phyloP scores from a whole-genome alignment of 2,113 vertebrate genomes.

The Podilymbus podiceps region DNA sequence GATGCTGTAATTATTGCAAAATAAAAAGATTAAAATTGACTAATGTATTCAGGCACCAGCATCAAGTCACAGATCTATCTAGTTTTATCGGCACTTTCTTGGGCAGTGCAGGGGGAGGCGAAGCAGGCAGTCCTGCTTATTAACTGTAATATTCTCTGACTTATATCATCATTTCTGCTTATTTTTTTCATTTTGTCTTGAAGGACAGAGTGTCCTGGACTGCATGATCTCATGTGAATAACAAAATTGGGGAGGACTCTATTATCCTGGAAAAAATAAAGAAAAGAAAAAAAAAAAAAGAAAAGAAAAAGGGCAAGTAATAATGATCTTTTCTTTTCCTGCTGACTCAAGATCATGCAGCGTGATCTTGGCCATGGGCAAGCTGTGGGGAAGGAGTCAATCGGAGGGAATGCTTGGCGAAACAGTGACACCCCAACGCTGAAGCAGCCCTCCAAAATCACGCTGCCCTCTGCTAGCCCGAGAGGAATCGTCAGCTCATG shows the following conservation, averaged over 20 bases:
- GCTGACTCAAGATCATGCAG: neutral
- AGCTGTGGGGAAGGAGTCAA: neutral
- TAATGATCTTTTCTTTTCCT: neutral
- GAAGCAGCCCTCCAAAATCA: neutral
- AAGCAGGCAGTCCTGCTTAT: constrained; percentile 30
- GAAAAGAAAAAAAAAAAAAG: neutral
- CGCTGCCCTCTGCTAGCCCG: neutral
- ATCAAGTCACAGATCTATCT: constrained; percentile 47
- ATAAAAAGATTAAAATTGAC: constrained; percentile 70
- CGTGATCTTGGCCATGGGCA: neutral
- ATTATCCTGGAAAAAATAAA: neutral
- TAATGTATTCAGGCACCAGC: constrained; percentile 59
- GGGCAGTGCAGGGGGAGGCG: neutral
- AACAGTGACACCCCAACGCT: neutral
- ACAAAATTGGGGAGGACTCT: neutral
- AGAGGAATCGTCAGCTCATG: neutral
- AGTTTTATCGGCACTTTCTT: constrained; percentile 36
- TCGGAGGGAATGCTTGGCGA: neutral
- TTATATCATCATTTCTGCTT: neutral
- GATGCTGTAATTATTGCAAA: constrained; percentile 66
- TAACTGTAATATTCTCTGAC: constrained; percentile 22
- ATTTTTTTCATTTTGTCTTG: neutral
- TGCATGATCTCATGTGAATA: neutral
- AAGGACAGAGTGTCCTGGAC: constrained; percentile 27
- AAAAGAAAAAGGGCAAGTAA: neutral